These are phyloP conservation scores for Drosophila pseudoobscura DNA, from an alignment of 1,140 invertebrate genomes.

Conservation along the genomic window DNA sequence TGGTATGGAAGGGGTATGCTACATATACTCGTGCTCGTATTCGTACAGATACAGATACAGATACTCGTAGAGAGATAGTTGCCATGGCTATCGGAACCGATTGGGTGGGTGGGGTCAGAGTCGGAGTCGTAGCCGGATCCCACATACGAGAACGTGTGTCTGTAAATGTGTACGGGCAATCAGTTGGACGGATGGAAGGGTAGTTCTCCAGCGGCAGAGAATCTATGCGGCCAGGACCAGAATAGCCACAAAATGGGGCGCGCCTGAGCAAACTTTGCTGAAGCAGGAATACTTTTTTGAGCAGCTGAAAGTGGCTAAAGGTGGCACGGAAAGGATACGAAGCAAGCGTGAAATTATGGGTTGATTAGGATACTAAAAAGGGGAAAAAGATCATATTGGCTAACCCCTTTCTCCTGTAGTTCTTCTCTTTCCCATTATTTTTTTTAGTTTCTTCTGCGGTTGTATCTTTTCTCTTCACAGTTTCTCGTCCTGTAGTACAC, in stretches of 20 bases:
- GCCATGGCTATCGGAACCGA: constrained; percentile 57
- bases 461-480: no score
- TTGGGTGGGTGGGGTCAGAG: constrained; percentile 24
- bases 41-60: constrained; percentile 19
- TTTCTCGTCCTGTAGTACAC: no score
- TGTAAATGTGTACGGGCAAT: constrained; percentile 5
- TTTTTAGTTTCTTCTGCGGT: no score
- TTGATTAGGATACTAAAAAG: constrained; percentile 14
- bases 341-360: constrained; percentile 40
- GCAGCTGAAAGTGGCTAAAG: constrained; percentile 40
- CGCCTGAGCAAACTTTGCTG: constrained; percentile 14
- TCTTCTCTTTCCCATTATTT: no score
- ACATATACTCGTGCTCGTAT: not conserved
- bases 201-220: constrained; percentile 19
- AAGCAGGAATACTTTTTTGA: constrained; percentile 7
- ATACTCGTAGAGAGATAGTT: constrained; percentile 53
- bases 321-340: constrained; percentile 10
- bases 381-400: not conserved
- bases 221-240: constrained; percentile 48
- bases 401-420: no score
- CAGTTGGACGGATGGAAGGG: constrained; percentile 24
- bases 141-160: not conserved
- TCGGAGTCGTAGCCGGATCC: constrained; percentile 1
- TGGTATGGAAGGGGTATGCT: not conserved
- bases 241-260: constrained; percentile 6